Evolutionary conservation across 2,888 invertebrate genomes (phyloP).

Genomic region (Drosophila demipolita): DNA sequence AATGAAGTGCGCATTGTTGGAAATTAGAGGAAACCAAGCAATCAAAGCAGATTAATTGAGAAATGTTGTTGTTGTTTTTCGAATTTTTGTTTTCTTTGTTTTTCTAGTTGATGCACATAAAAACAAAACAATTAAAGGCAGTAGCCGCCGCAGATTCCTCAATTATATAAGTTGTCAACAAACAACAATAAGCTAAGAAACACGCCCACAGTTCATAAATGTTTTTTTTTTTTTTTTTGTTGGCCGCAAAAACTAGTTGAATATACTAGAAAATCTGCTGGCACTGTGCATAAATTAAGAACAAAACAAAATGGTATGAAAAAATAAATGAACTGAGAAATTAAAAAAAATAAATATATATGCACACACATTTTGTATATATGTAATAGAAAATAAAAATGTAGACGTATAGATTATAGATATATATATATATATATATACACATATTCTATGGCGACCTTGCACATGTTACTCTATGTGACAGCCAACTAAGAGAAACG

Average conservation of each 20-base stretch:
- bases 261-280: constrained; percentile 48
- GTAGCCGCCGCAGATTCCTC: constrained; percentile 32
- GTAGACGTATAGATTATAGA: constrained; percentile 10
- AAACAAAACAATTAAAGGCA: constrained; percentile 70
- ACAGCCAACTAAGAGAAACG: constrained; percentile 16
- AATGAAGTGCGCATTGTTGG: constrained; percentile 16
- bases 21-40: constrained; percentile 15
- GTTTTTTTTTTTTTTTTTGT: constrained; percentile 35
- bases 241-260: constrained; percentile 37
- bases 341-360: constrained; percentile 26
- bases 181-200: constrained; percentile 8
- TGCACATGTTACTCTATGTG: constrained; percentile 46
- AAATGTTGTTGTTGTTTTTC: constrained; percentile 15
- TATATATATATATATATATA: constrained; percentile 14
- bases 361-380: not conserved
- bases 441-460: constrained; percentile 56
- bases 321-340: constrained; percentile 58
- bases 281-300: constrained; percentile 67
- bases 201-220: constrained; percentile 67
- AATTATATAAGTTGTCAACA: constrained; percentile 43
- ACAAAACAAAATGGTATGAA: constrained; percentile 40
- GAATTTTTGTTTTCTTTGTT: constrained; percentile 4
- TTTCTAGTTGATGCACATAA: constrained; percentile 21
- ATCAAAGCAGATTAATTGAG: constrained; percentile 54
- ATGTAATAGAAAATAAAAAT: constrained; percentile 5